These are phyloP conservation scores for Stegana nigrithorax DNA, from an alignment of 2,888 invertebrate genomes.

Conservation along the genomic window DNA sequence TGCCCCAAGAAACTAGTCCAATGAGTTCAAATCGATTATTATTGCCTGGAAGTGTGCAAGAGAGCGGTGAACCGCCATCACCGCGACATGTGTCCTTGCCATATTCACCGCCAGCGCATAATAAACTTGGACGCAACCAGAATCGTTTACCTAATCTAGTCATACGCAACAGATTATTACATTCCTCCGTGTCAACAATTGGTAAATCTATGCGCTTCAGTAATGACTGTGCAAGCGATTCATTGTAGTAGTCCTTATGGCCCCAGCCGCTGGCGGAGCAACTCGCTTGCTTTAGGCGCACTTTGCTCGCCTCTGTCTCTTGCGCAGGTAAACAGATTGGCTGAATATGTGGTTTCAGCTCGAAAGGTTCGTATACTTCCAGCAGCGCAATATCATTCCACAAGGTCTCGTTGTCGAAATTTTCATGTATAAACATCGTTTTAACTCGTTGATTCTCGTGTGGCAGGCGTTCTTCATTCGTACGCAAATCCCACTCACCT, in stretches of 20 bases:
- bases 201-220: constrained; percentile 79
- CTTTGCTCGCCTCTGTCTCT: constrained; percentile 38
- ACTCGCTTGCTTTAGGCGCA: constrained; percentile 59
- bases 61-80: constrained; percentile 83
- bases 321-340: constrained; percentile 75
- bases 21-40: constrained; percentile 44
- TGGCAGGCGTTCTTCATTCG: constrained; percentile 74
- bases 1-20: constrained; percentile 76
- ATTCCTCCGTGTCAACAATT: constrained; percentile 71
- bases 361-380: constrained; percentile 74
- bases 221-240: constrained; percentile 70
- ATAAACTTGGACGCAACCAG: constrained; percentile 75
- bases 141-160: constrained; percentile 76
- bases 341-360: constrained; percentile 76
- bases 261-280: constrained; percentile 61
- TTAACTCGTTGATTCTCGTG: constrained; percentile 77
- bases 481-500: constrained; percentile 85
- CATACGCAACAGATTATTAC: constrained; percentile 70
- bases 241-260: constrained; percentile 60
- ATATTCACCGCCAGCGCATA: constrained; percentile 81
- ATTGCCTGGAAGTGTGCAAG: constrained; percentile 71
- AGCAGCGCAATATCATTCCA: constrained; percentile 81
- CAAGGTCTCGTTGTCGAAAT: constrained; percentile 74
- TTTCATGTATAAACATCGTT: constrained; percentile 55
- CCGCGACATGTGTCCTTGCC: constrained; percentile 70